Evolutionary conservation across 2,888 invertebrate species (phyloP).

Genomic region (Rutpela maculata): DNA sequence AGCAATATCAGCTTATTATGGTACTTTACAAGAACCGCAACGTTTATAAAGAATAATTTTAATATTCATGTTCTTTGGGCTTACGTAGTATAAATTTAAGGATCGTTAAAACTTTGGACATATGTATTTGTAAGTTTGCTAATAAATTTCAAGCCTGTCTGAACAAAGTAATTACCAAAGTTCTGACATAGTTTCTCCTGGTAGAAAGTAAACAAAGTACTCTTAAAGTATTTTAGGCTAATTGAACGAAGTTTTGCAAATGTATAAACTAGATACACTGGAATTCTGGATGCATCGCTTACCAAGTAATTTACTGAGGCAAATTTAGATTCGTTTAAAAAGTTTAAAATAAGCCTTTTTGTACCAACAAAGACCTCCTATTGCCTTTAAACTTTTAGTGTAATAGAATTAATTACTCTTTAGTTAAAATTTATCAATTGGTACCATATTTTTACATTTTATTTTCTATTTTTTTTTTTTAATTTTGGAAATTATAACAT

Average conservation of each 20-base stretch:
- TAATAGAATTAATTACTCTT: too few species aligned
- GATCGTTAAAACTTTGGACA: slow-evolving; percentile 50
- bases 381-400: too few species aligned
- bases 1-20: background rate
- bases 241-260: slow-evolving; percentile 42
- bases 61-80: slow-evolving; percentile 11
- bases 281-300: background rate
- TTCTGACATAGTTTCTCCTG: slow-evolving; percentile 52
- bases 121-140: slow-evolving; percentile 54
- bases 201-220: slow-evolving; percentile 55
- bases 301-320: background rate
- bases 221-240: slow-evolving; percentile 42
- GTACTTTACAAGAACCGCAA: background rate
- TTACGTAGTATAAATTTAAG: slow-evolving; percentile 45
- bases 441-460: too few species aligned
- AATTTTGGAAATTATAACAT: too few species aligned
- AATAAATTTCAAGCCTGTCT: slow-evolving; percentile 57
- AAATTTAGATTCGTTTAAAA: background rate
- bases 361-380: too few species aligned
- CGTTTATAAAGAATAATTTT: background rate
- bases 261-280: background rate
- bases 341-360: too few species aligned
- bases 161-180: slow-evolving; percentile 55
- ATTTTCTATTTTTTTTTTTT: too few species aligned
- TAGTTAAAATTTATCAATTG: too few species aligned